phyloP scores from a whole-genome alignment of 1,140 invertebrate genomes.

The Hestina assimilis region DNA sequence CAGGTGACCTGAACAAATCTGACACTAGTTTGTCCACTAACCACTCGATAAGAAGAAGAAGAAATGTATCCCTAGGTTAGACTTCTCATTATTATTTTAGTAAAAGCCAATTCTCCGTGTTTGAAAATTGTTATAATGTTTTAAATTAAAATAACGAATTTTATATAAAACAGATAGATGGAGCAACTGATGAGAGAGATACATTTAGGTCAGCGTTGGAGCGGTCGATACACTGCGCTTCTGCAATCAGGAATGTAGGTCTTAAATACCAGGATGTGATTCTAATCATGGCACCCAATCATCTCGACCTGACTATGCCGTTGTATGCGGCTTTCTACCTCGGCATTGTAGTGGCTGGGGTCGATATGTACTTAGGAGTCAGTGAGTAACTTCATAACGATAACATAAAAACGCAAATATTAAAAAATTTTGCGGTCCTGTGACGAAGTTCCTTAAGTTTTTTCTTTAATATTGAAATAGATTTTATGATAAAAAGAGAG shows the following conservation, averaged over 20 bases:
- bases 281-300: conserved; percentile 53
- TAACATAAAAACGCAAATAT: no score
- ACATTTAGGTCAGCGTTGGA: conserved; percentile 44
- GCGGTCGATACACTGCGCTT: conserved; percentile 47
- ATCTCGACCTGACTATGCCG: conserved; percentile 52
- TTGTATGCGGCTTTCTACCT: conserved; percentile 43
- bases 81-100: no score
- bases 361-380: conserved; percentile 23
- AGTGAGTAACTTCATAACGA: conserved; percentile 27
- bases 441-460: background rate
- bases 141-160: background rate
- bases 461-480: background rate
- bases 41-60: no score
- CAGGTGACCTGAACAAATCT: no score
- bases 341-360: conserved; percentile 16
- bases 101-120: no score
- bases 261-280: conserved; percentile 52
- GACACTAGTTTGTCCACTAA: no score
- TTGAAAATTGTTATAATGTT: no score
- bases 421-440: no score
- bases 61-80: no score
- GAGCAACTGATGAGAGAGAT: conserved; percentile 52
- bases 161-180: conserved; percentile 52
- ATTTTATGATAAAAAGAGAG: no score
- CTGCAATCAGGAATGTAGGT: conserved; percentile 40